phyloP scores from a whole-genome alignment of 2,888 invertebrate genomes.

The Sminthurinus aureus region DNA sequence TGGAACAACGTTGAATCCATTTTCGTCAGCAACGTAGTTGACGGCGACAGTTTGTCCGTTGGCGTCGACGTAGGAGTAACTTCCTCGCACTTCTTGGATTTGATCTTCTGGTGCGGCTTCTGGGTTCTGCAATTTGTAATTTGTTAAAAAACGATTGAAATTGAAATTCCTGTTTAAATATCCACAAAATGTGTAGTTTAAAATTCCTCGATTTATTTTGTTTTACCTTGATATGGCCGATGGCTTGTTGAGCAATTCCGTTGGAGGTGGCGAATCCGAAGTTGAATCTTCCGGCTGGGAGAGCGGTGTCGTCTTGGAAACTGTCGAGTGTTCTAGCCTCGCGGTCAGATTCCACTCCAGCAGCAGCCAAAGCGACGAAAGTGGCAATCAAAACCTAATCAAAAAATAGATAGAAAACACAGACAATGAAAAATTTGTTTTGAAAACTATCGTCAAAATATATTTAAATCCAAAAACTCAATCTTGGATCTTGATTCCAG shows the following conservation, averaged over 20 bases:
- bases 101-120: constrained; percentile 19
- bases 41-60: constrained; percentile 5
- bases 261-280: not conserved
- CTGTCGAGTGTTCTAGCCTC: not conserved
- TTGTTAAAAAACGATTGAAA: no score
- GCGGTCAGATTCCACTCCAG: not conserved
- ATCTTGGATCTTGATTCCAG: not conserved
- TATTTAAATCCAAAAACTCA: not conserved
- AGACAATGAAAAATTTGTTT: not conserved
- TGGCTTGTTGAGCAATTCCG: not conserved
- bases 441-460: not conserved
- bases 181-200: not conserved
- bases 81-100: constrained; percentile 25
- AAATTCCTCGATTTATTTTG: no score
- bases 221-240: not conserved
- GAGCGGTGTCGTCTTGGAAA: not conserved
- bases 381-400: not conserved
- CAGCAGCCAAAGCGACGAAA: not conserved
- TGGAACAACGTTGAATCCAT: not conserved
- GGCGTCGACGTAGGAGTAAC: constrained; percentile 21
- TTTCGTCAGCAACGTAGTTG: not conserved
- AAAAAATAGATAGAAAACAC: not conserved
- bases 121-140: not conserved
- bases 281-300: not conserved
- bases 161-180: no score